A percentile compares a stretch with the other conserved stretches of the same genome.
Evolutionary conservation across 2,888 invertebrate genomes (phyloP).

Genomic region (Eretmocerus hayati): DNA sequence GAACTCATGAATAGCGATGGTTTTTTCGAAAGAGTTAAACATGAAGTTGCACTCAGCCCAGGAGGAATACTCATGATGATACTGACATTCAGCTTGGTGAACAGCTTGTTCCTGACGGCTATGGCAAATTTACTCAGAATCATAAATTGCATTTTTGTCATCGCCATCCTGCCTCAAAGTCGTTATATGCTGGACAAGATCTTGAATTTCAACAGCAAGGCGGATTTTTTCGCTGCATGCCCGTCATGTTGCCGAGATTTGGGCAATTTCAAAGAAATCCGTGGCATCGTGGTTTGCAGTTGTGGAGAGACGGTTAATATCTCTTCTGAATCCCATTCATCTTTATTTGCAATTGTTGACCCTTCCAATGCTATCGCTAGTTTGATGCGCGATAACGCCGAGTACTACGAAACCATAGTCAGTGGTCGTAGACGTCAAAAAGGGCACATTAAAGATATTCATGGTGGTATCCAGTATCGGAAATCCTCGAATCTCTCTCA

Average conservation of each 20-base stretch:
- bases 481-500: background rate
- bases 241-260: background rate
- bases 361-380: background rate
- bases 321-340: background rate
- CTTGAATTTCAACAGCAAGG: background rate
- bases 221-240: background rate
- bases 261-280: background rate
- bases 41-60: background rate
- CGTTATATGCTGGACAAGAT: background rate
- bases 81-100: background rate
- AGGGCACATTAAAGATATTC: background rate
- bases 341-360: background rate
- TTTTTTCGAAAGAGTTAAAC: background rate
- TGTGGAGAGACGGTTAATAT: background rate
- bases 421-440: background rate
- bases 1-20: constrained; percentile 7
- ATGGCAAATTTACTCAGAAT: background rate
- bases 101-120: background rate
- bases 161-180: background rate
- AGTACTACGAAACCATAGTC: background rate
- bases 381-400: background rate
- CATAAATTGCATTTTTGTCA: background rate
- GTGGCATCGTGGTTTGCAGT: background rate
- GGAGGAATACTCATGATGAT: background rate
- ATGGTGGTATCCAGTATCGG: constrained; percentile 3